Percentiles rank a stretch among this genome's conserved stretches.
These are phyloP conservation scores for Platerodrilus igneus DNA, from an alignment of 2,888 invertebrate species.

Conservation along the genomic window DNA sequence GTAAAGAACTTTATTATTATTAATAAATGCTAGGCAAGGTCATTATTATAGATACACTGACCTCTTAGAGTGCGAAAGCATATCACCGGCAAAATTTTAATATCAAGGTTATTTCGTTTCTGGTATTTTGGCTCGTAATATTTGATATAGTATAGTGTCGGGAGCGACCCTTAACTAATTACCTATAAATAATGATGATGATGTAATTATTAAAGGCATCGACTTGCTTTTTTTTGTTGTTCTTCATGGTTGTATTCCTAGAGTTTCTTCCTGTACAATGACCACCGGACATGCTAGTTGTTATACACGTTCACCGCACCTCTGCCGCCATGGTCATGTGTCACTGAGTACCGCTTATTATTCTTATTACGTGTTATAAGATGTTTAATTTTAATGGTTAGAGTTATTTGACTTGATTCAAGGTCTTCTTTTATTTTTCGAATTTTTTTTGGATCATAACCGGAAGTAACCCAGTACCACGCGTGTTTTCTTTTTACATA, in stretches of 20 bases:
- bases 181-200: slow-evolving; percentile 4
- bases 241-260: slow-evolving; percentile 37
- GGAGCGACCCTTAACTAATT: slow-evolving; percentile 16
- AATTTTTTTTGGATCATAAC: too few relatives aligned
- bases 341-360: slow-evolving; percentile 35
- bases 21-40: slow-evolving; percentile 22
- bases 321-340: slow-evolving; percentile 36
- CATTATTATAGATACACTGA: slow-evolving; percentile 23
- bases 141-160: too few relatives aligned
- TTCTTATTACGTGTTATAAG: slow-evolving; percentile 32
- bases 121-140: slow-evolving; percentile 18
- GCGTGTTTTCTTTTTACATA: too few relatives aligned
- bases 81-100: slow-evolving; percentile 20
- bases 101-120: slow-evolving; percentile 20
- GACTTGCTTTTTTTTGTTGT: slow-evolving; percentile 13
- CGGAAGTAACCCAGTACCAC: too few relatives aligned
- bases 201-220: slow-evolving; percentile 5
- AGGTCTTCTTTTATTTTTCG: slow-evolving; percentile 17
- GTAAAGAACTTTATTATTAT: slow-evolving; percentile 17
- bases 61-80: too few relatives aligned
- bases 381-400: slow-evolving; percentile 28
- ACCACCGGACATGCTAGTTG: slow-evolving; percentile 41
- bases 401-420: slow-evolving; percentile 17
- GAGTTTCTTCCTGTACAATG: slow-evolving; percentile 42
- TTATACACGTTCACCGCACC: too few relatives aligned